A percentile compares a stretch with the other conserved stretches of the same genome.
These are phyloP conservation scores for Stylophora pistillata DNA, from an alignment of 64 coral and sea anemone species.

Conservation along the genomic window DNA sequence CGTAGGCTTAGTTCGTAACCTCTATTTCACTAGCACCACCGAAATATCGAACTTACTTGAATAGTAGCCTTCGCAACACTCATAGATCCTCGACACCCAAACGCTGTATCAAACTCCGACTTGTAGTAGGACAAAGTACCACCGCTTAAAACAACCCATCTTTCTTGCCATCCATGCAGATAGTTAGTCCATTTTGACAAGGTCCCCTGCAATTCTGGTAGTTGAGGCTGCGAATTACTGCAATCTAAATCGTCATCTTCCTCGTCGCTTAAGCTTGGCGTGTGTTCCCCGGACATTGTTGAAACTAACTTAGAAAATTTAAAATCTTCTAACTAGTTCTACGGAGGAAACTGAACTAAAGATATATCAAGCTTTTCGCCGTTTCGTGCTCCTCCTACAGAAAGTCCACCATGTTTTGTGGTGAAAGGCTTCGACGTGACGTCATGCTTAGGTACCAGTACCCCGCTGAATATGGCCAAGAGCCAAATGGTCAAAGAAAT, in stretches of 20 bases:
- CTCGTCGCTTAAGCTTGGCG: conserved; percentile 94
- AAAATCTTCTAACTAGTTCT: neutral
- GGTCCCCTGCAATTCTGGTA: conserved; percentile 82
- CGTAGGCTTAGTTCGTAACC: neutral
- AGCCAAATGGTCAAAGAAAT: too few species aligned
- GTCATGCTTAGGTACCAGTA: conserved; percentile 25
- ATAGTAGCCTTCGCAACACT: conserved; percentile 92
- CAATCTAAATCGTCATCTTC: conserved; percentile 83
- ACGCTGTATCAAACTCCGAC: conserved; percentile 93
- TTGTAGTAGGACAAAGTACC: conserved; percentile 97
- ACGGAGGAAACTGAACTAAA: neutral
- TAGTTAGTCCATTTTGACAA: conserved; percentile 99
- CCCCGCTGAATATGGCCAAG: neutral
- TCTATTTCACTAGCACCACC: neutral
- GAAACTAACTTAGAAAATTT: neutral
- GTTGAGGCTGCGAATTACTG: conserved; percentile 60
- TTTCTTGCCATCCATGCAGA: conserved; percentile 98
- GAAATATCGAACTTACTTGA: conserved; percentile 58
- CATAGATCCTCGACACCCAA: conserved; percentile 95
- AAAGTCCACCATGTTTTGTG: conserved; percentile 32
- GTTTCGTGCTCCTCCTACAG: conserved; percentile 17
- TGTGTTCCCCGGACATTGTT: conserved; percentile 89
- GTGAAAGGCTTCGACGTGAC: conserved; percentile 19
- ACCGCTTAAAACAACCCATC: conserved; percentile 88
- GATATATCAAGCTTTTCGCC: conserved; percentile 23